Evolutionary conservation across 2,797 vertebrate species (phyloP).

Genomic region (Discoglossus pictus): DNA sequence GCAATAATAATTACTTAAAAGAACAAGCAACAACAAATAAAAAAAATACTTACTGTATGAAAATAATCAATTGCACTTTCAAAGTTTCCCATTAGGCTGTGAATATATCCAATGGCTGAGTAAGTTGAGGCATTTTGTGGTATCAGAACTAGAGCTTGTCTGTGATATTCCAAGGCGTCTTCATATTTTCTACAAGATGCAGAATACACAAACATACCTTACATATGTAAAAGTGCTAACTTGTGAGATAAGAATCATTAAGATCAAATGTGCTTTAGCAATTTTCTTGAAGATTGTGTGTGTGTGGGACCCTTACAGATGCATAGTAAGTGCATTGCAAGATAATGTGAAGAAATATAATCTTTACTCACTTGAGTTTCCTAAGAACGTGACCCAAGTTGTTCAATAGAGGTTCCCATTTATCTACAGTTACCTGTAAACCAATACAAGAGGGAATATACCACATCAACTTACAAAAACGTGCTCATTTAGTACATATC

Average conservation of each 20-base stretch:
- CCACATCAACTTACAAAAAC: neutral
- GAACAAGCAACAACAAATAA: neutral
- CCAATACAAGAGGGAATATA: slow-evolving; percentile 31
- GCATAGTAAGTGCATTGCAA: neutral
- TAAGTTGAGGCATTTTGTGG: slow-evolving; percentile 98
- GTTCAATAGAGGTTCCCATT: slow-evolving; percentile 97
- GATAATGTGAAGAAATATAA: neutral
- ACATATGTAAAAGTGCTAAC: too few species aligned
- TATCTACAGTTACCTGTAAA: slow-evolving; percentile 90
- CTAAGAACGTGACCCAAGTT: slow-evolving; percentile 96
- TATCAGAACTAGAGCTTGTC: slow-evolving; percentile 93
- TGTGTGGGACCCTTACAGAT: too few species aligned
- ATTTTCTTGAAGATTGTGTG: too few species aligned
- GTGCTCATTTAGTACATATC: too few species aligned
- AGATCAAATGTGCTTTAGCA: too few species aligned
- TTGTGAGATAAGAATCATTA: too few species aligned
- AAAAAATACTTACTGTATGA: slow-evolving; percentile 81
- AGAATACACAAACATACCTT: neutral
- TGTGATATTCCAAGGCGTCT: slow-evolving; percentile 96
- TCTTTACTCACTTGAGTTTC: slow-evolving; percentile 90
- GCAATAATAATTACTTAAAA: too few species aligned
- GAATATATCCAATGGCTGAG: slow-evolving; percentile 94
- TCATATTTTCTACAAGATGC: slow-evolving; percentile 84
- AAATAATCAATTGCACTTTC: slow-evolving; percentile 98
- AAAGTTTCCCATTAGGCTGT: slow-evolving; percentile 97